phyloP scores from a whole-genome alignment of 2,113 vertebrate genomes.

The Mesembrinibis cayennensis region DNA sequence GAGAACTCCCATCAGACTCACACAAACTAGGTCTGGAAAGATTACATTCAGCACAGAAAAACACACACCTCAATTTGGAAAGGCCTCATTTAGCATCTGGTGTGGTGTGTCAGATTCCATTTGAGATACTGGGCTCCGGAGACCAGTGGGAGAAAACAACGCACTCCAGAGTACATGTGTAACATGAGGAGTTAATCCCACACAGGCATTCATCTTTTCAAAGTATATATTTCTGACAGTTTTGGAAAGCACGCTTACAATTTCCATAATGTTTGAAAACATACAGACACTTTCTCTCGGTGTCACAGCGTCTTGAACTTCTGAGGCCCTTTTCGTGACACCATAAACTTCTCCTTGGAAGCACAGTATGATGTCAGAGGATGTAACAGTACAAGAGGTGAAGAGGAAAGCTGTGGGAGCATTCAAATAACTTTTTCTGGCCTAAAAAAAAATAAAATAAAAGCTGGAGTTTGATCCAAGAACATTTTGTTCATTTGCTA shows the following conservation, averaged over 20 bases:
- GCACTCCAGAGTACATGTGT: constrained; percentile 55
- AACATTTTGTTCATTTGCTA: constrained; percentile 76
- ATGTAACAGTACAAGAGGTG: constrained; percentile 59
- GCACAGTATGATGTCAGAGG: constrained; percentile 67
- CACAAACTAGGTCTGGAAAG: constrained; percentile 22
- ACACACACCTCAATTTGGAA: constrained; percentile 58
- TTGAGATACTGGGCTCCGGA: constrained; percentile 58
- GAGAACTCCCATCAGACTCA: constrained; percentile 27
- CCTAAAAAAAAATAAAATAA: constrained; percentile 70
- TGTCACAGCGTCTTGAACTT: constrained; percentile 60
- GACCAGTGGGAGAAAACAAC: constrained; percentile 51
- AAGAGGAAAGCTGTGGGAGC: constrained; percentile 73
- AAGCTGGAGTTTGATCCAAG: constrained; percentile 64
- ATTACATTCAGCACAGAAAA: constrained; percentile 3
- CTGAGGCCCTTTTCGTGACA: constrained; percentile 61
- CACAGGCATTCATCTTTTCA: constrained; percentile 64
- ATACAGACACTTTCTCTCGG: constrained; percentile 56
- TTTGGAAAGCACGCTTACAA: constrained; percentile 43
- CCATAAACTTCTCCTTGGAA: constrained; percentile 67
- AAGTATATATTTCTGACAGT: constrained; percentile 54
- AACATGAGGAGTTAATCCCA: constrained; percentile 72
- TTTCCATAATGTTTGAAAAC: constrained; percentile 72
- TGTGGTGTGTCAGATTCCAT: constrained; percentile 52
- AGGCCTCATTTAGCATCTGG: constrained; percentile 45
- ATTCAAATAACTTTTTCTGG: constrained; percentile 72